Evolutionary conservation across 2,797 vertebrate genomes (phyloP).

Genomic region (Schizothorax lantsangensis): DNA sequence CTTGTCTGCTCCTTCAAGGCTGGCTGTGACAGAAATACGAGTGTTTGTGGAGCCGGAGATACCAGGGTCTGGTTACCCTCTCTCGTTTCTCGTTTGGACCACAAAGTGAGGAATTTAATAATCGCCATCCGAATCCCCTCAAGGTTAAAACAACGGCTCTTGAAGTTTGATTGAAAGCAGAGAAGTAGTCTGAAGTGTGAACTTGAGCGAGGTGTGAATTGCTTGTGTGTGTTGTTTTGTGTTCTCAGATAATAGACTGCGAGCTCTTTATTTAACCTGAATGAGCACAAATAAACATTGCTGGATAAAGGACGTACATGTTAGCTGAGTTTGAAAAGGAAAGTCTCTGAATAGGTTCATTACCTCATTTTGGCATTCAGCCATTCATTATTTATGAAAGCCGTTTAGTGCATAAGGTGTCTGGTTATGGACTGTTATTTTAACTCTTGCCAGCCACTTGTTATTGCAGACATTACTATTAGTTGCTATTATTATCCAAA

Average conservation of each 20-base stretch:
- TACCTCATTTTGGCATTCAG: too few relatives aligned
- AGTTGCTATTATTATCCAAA: not conserved
- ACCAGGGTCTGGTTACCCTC: constrained; percentile 65
- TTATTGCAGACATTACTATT: not conserved
- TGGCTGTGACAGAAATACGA: constrained; percentile 68
- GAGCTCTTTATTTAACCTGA: not conserved
- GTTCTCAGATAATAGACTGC: not conserved
- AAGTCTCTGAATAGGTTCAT: not conserved
- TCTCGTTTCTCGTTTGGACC: constrained; percentile 47
- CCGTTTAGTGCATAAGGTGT: not conserved
- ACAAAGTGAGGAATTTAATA: constrained; percentile 70
- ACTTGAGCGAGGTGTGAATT: constrained; percentile 21
- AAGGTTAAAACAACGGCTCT: constrained; percentile 67
- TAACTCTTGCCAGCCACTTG: not conserved
- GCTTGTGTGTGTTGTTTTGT: constrained; percentile 7
- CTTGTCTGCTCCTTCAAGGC: constrained; percentile 60
- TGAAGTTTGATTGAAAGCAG: constrained; percentile 66
- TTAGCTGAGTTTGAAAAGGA: not conserved
- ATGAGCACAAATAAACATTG: not conserved
- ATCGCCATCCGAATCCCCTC: constrained; percentile 54
- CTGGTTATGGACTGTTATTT: not conserved
- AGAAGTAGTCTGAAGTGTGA: constrained; percentile 51
- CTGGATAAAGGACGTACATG: not conserved
- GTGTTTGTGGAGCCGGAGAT: constrained; percentile 65
- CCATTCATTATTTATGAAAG: not conserved